phyloP scores from a whole-genome alignment of 2,113 vertebrate species.

The Morone chrysops region DNA sequence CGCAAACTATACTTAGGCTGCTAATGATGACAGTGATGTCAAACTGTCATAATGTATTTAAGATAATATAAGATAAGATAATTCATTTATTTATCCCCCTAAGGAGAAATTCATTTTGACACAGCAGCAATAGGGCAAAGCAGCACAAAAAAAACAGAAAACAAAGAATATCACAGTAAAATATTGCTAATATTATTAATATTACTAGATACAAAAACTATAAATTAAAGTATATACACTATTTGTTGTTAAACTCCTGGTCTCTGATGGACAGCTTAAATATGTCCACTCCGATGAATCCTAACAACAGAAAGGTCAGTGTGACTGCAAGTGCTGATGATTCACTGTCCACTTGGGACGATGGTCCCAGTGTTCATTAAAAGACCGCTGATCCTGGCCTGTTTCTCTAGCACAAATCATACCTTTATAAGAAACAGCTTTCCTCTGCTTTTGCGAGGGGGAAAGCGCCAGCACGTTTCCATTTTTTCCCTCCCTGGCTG shows the following conservation, averaged over 20 bases:
- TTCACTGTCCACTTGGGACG: background rate
- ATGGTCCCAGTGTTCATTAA: background rate
- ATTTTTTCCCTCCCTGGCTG: background rate
- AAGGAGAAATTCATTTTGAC: too few species aligned
- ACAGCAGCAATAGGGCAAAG: too few species aligned
- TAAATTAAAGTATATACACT: too few species aligned
- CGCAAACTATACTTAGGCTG: background rate
- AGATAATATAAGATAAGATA: too few species aligned
- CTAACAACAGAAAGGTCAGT: background rate
- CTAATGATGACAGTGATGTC: background rate
- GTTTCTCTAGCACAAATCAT: background rate
- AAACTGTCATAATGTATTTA: background rate
- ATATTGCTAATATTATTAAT: too few species aligned
- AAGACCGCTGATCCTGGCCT: background rate
- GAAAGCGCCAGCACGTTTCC: background rate
- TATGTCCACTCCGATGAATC: background rate
- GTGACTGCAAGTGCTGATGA: background rate
- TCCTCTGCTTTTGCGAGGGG: background rate
- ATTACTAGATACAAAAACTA: too few species aligned
- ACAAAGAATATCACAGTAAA: too few species aligned
- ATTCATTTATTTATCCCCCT: too few species aligned
- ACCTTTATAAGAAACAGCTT: background rate
- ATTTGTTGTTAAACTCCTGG: background rate
- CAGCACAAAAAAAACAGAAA: too few species aligned
- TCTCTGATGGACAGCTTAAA: background rate